Evolutionary conservation across 2,797 vertebrate species (phyloP).

Genomic region (Clarias platycephalus): DNA sequence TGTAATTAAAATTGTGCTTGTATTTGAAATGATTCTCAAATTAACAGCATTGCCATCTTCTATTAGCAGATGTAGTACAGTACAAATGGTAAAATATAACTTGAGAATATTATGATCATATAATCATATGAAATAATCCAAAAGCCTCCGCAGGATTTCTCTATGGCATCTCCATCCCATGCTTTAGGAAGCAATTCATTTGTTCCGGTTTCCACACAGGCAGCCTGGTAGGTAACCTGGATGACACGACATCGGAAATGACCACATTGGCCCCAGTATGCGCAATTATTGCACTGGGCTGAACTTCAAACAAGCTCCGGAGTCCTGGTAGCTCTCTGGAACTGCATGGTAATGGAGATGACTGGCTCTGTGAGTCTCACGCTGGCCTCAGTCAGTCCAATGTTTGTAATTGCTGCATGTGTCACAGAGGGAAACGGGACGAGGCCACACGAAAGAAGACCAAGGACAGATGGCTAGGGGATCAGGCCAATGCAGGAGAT

Average conservation of each 20-base stretch:
- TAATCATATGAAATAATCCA: background rate
- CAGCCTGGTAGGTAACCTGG: conserved; percentile 49
- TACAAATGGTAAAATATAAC: background rate
- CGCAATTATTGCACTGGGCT: conserved; percentile 62
- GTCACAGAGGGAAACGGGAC: conserved; percentile 63
- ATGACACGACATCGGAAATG: conserved; percentile 47
- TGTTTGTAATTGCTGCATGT: conserved; percentile 66
- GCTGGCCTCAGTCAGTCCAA: conserved; percentile 54
- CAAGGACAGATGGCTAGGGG: conserved; percentile 72
- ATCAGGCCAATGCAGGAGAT: conserved; percentile 65
- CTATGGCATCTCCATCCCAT: conserved; percentile 21
- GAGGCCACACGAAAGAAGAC: conserved; percentile 62
- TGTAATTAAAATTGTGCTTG: background rate
- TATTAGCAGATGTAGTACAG: background rate
- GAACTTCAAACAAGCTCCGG: conserved; percentile 51
- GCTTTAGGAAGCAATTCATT: conserved; percentile 40
- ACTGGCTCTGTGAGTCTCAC: conserved; percentile 53
- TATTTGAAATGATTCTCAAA: background rate
- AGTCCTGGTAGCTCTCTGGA: conserved; percentile 31
- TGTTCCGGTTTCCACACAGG: conserved; percentile 40
- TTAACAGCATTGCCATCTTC: background rate
- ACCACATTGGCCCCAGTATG: conserved; percentile 46
- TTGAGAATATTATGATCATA: background rate
- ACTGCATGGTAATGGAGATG: conserved; percentile 48
- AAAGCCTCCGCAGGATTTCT: background rate